Conservation (phyloP, 2,113 vertebrate species). For the Corydoras sp. region DNA sequence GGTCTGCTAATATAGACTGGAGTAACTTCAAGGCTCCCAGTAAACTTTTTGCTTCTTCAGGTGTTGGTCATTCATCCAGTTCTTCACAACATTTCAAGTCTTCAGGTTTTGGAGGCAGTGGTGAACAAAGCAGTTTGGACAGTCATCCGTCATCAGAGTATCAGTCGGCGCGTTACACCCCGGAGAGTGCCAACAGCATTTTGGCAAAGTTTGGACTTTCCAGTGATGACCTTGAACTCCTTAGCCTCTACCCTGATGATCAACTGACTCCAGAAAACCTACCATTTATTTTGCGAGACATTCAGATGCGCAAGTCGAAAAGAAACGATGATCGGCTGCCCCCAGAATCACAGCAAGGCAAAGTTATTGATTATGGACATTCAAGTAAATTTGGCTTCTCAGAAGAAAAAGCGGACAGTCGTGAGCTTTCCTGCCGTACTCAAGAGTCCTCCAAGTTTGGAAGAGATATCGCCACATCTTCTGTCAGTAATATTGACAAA, state of each 20-base stretch:
- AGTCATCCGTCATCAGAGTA: slow-evolving; percentile 13
- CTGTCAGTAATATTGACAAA: slow-evolving; percentile 26
- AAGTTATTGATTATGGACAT: slow-evolving; percentile 92
- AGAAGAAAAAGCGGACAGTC: slow-evolving; percentile 63
- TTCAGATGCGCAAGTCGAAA: slow-evolving; percentile 78
- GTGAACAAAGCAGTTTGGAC: slow-evolving; percentile 32
- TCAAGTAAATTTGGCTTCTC: slow-evolving; percentile 77
- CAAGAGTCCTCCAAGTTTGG: slow-evolving; percentile 53
- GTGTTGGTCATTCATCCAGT: slow-evolving; percentile 41
- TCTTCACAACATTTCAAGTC: slow-evolving; percentile 40
- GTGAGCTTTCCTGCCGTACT: slow-evolving; percentile 46
- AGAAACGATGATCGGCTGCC: slow-evolving; percentile 57
- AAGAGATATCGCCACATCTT: slow-evolving; percentile 27
- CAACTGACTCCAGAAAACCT: slow-evolving; percentile 87
- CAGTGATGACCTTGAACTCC: slow-evolving; percentile 86
- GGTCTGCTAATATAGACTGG: slow-evolving; percentile 47
- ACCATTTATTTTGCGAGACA: slow-evolving; percentile 84
- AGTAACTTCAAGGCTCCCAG: slow-evolving; percentile 34
- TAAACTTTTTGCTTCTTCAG: slow-evolving; percentile 30
- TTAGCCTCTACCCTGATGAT: slow-evolving; percentile 84
- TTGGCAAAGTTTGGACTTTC: slow-evolving; percentile 85
- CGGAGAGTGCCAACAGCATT: slow-evolving; percentile 84
- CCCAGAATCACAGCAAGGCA: slow-evolving; percentile 60
- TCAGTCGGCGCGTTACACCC: slow-evolving; percentile 71
- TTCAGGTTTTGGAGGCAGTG: slow-evolving; percentile 41